Evolutionary conservation across 1,140 invertebrate species (phyloP), one percentile per base, ranked within the genome.

Genomic region (Bombus confusus): DNA sequence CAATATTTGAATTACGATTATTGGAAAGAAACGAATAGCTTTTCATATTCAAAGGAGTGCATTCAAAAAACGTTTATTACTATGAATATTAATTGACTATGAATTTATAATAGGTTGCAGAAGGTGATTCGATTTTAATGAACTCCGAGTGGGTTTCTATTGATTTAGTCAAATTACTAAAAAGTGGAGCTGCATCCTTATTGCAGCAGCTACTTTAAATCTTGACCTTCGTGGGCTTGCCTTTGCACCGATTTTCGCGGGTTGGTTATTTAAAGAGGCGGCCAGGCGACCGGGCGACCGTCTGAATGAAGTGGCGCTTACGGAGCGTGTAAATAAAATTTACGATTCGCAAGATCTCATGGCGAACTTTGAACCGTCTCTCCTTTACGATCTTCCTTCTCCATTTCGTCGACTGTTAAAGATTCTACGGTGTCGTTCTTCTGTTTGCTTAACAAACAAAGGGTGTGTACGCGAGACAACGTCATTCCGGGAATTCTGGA

Each of bases 371-470:
- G 43, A 52, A 57, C 64, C 47, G 37, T 13, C 25, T 2, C 18
- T 18, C 25, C 31, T 59, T 72, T 41, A 71, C 68, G 68, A 62
- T 9, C 43, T 28, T 28, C 10, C 47, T 31, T n/a, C 31, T 6
- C 18, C 31, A 18, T 28, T n/a, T 43, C 25, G 25, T 28, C 37
- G 41, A 34, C 64, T 34, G 31, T 72, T 52, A 41, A 77, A 57
- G 47, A 22, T 52, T 62, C 52, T 10, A 52, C 43, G 52, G 22
- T 66, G 69, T 62, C 57, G 43, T 34, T 31, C 74, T 52, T 22
- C 13, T 80, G 75, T 84, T 84, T 80, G 83, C 76, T 62, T 28
- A 10, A 25, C 76, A 84, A 84, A 84, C 52, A 84, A 37, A 2
- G 43, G 52, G 31, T 13, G 74, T 31, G 83, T 15, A 25, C 37